These are phyloP conservation scores for Dunckerocampus dactyliophorus DNA, from an alignment of 2,113 vertebrate genomes.

Conservation along the genomic window DNA sequence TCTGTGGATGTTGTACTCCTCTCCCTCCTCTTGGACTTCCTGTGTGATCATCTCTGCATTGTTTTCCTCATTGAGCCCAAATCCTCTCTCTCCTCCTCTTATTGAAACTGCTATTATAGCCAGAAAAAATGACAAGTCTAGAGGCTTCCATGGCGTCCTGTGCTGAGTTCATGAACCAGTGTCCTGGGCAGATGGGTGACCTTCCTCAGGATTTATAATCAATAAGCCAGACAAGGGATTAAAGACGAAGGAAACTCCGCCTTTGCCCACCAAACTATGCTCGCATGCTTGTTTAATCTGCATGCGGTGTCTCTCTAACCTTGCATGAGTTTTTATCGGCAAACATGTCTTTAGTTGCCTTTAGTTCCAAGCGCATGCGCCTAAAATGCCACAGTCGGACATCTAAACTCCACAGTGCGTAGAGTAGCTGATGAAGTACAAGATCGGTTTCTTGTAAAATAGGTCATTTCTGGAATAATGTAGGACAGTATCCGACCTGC, in stretches of 20 bases:
- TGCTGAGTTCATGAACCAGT: slow-evolving; percentile 17
- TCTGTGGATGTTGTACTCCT: slow-evolving; percentile 52
- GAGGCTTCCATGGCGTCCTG: neutral
- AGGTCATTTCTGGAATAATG: no score
- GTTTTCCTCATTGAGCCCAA: slow-evolving; percentile 47
- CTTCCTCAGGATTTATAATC: slow-evolving; percentile 20
- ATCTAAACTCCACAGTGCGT: no score
- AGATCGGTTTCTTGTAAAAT: no score
- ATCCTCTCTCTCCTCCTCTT: slow-evolving; percentile 59
- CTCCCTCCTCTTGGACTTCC: slow-evolving; percentile 29
- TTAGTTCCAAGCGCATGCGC: slow-evolving; percentile 27
- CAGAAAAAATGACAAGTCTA: neutral
- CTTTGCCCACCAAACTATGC: slow-evolving; percentile 16
- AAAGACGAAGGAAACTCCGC: slow-evolving; percentile 8
- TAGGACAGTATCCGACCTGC: no score
- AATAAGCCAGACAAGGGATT: slow-evolving; percentile 33
- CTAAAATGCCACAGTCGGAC: no score
- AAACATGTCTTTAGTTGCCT: slow-evolving; percentile 8
- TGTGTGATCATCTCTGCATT: slow-evolving; percentile 55
- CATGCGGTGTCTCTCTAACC: slow-evolving; percentile 8
- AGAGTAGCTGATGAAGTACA: no score
- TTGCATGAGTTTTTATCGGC: neutral
- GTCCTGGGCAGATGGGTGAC: neutral
- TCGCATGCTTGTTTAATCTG: slow-evolving; percentile 10
- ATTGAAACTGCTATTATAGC: neutral